A percentile compares a stretch with the other conserved stretches of the same genome.
These are phyloP conservation scores for Melanostoma mellinum DNA, from an alignment of 2,888 invertebrate species.

Conservation along the genomic window DNA sequence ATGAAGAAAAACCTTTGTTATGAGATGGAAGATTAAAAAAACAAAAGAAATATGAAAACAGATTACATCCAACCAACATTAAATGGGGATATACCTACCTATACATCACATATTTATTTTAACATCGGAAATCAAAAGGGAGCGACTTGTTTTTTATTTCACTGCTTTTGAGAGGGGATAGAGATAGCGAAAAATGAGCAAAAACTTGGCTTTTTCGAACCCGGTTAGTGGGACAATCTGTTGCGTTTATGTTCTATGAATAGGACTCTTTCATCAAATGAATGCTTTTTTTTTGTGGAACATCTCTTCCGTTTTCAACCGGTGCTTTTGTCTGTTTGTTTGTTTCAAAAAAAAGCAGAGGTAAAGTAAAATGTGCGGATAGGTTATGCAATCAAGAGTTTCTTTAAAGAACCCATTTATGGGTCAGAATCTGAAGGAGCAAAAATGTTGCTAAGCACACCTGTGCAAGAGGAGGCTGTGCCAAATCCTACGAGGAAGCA, in stretches of 20 bases:
- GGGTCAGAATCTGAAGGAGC: constrained; percentile 23
- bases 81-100: too few relatives aligned
- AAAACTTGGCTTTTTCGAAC: constrained; percentile 38
- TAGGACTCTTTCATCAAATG: constrained; percentile 25
- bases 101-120: too few relatives aligned
- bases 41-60: background rate
- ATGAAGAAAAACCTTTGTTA: background rate
- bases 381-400: constrained; percentile 42
- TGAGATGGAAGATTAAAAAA: background rate
- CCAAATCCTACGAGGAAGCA: too few relatives aligned
- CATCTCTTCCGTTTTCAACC: constrained; percentile 8
- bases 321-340: background rate
- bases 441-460: background rate
- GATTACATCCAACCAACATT: too few relatives aligned
- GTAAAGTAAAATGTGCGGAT: constrained; percentile 17
- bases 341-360: constrained; percentile 19
- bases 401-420: constrained; percentile 27
- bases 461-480: background rate
- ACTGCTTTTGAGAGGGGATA: background rate
- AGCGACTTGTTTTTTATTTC: background rate
- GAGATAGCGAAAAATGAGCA: constrained; percentile 3
- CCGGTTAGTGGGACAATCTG: constrained; percentile 67
- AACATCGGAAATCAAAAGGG: background rate
- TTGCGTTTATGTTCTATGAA: constrained; percentile 55
- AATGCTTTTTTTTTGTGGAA: constrained; percentile 10